These are phyloP conservation scores for Trissolcus brochymenae DNA, from an alignment of 2,888 invertebrate genomes.

Conservation along the genomic window DNA sequence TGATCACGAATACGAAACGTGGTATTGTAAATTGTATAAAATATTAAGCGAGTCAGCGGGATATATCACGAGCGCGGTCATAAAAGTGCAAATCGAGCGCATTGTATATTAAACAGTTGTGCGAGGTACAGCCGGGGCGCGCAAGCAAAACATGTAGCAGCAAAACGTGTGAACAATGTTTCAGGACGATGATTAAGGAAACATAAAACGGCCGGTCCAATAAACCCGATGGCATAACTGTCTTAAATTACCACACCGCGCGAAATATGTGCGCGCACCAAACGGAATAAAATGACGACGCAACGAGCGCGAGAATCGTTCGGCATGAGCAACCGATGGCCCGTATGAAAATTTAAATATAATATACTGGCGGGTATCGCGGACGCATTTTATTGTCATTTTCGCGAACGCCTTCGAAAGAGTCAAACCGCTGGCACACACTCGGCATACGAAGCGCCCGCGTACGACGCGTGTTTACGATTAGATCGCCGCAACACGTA, in stretches of 20 bases:
- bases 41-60: too few species aligned
- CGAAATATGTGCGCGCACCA: background rate
- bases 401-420: constrained; percentile 31
- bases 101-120: too few species aligned
- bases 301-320: background rate
- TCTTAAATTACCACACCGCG: constrained; percentile 23
- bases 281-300: constrained; percentile 10
- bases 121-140: too few species aligned
- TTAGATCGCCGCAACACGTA: constrained; percentile 56
- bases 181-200: constrained; percentile 14
- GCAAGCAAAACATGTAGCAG: too few species aligned
- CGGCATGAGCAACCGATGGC: constrained; percentile 13
- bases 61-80: too few species aligned
- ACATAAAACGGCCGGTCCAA: constrained; percentile 25
- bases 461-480: constrained; percentile 51
- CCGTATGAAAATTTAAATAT: constrained; percentile 50
- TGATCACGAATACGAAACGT: too few species aligned
- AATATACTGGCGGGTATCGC: constrained; percentile 53
- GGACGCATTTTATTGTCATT: constrained; percentile 54
- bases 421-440: constrained; percentile 53
- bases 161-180: constrained; percentile 14
- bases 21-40: too few species aligned
- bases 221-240: constrained; percentile 22
- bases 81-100: too few species aligned
- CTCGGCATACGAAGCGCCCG: constrained; percentile 50